Base-by-base conservation (phyloP, 2,797 vertebrate species). In the Aeoliscus strigatus region DNA sequence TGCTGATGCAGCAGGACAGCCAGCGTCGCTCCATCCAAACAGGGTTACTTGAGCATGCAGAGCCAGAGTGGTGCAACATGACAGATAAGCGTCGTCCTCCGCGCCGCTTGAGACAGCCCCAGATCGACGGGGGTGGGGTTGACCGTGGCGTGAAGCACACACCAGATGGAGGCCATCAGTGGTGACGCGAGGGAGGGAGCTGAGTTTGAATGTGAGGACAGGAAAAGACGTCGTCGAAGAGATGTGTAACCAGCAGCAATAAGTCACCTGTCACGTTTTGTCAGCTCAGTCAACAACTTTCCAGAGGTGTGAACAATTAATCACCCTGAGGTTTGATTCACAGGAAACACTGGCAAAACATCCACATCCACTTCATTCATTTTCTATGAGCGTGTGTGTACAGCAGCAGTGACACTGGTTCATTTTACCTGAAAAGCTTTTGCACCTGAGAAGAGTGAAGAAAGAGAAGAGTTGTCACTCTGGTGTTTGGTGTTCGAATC, bases 1-100 rank as follows among this genome's bases (percentile, higher is more conserved):
- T 64, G 75, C 72, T 79, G 73, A 76, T 69, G 61, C 64, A 60
- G 75, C 64, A 66, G 48, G 42, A 39, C 66, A 62, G 53, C 30
- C 64, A 56, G 41, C 35, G 54, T 58, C 31, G 55, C 54, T 57
- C 31, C 37, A 27, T 65, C 60, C 38, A 31, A 54, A 52, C 56
- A 44, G 41, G 44, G 59, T 44, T 38, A 70, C 50, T n/a, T 58
- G 39, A 64, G 49, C 51, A n/a, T n/a, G 60, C 56, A 38, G 48
- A 33, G 46, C 30, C 28, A 12, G 51, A 57, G 51, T 29, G 39
- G 33, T 63, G 65, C 61, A 60, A 51, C 59, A 55, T 53, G 73
- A 65, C 59, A 30, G 60, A 63, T 30, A 8, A 51, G 40, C 14
- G 9, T 21, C 31, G 8, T 40, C 37, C 26, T 30, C 30, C 27